Evolutionary conservation across 2,797 vertebrate species (phyloP), one percentile per base, ranked within the genome.

Genomic region (Betta splendens): DNA sequence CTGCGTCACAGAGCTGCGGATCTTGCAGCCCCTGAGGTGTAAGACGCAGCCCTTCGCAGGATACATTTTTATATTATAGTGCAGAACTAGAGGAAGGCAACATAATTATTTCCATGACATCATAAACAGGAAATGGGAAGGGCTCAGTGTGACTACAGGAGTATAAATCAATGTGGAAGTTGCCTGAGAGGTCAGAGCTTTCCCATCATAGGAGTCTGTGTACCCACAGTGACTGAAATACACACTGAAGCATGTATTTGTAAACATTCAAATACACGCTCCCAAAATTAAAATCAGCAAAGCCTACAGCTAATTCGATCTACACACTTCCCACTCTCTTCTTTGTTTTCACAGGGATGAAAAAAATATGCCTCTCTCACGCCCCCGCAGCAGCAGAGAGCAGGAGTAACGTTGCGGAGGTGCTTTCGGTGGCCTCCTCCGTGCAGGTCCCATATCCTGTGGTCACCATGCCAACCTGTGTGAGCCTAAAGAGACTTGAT

Each of bases 81-180:
- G 52, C 55, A 54, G 59, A 62, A 69, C 57, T 65, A 74, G 55
- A 53, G 73, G 48, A 63, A 72, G 63, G 45, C 64, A 66, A 55
- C 54, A 36, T 49, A 61, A 46, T 65, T 49, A 74, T 84, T 85
- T 84, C 84, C 80, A 89, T 85, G 86, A 80, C 85, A 77, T 33
- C 73, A 69, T 70, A 75, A 85, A 88, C 85, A 89, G 86, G 88
- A 91, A 90, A 85, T 64, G 71, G 81, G 77, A 80, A 83, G 73
- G 81, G 74, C 43, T 71, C 55, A 45, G 18, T 10, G 15, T 57
- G 52, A 65, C 61, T 72, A 73, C 52, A 66, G 28, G 56, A 58
- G 35, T 66, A 36, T 54, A 70, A 85, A 83, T 72, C 61, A 68
- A 22, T 1, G 16, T 77, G 60, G 66, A 79, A 48, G 65, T 72